A percentile compares a stretch with the other conserved stretches of the same genome.
phyloP scores from a whole-genome alignment of 1,140 invertebrate species.

The Sitophilus oryzae region DNA sequence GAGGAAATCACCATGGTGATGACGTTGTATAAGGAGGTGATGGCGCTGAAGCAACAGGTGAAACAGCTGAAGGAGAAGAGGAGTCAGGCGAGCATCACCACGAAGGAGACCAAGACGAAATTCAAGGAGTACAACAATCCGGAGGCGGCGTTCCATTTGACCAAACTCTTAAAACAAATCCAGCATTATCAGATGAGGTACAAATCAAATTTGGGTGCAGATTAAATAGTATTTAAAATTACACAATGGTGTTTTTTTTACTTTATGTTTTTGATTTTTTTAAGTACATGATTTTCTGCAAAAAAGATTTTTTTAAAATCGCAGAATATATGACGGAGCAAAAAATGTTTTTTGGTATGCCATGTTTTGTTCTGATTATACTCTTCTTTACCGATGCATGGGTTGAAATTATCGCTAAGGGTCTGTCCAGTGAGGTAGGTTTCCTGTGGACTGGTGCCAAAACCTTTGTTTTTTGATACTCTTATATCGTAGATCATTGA shows the following conservation, averaged over 20 bases:
- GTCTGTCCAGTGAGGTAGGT: too few relatives aligned
- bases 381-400: background rate
- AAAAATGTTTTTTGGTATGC: background rate
- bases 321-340: background rate
- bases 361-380: background rate
- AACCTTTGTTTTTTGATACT: too few relatives aligned
- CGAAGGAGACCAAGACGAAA: constrained; percentile 17
- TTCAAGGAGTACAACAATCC: constrained; percentile 32
- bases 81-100: constrained; percentile 24
- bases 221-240: constrained; percentile 15
- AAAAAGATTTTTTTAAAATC: background rate
- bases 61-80: constrained; percentile 41
- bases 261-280: background rate
- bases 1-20: constrained; percentile 50
- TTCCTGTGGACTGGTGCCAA: too few relatives aligned
- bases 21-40: constrained; percentile 49
- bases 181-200: constrained; percentile 37
- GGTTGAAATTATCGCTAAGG: background rate
- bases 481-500: too few relatives aligned
- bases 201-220: constrained; percentile 26
- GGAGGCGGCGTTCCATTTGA: constrained; percentile 36
- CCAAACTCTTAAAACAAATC: constrained; percentile 40
- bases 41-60: constrained; percentile 47
- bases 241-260: background rate
- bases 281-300: background rate